Evolutionary conservation across 2,797 vertebrate genomes (phyloP), one percentile per base, ranked within the genome.

Genomic region (Lemur catta): DNA sequence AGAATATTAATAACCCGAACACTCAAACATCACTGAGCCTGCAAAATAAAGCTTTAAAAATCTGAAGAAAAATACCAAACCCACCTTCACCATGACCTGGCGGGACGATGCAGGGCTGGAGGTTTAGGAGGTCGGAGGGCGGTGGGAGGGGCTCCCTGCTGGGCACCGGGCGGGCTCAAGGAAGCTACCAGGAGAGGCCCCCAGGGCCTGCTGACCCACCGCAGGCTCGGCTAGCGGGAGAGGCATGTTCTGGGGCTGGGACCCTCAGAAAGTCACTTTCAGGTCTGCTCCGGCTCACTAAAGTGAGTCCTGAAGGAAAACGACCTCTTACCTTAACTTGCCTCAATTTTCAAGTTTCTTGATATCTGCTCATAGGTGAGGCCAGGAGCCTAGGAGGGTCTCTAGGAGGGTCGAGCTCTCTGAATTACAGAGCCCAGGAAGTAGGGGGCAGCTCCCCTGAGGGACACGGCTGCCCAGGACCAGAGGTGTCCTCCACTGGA

Each of bases 261-360:
- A 8, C 46, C 59, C 7, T 52, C 52, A 72, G 79, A 59, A 88
- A 92, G 52, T 78, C 94, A 67, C 48, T 81, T 82, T 80, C 67
- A 79, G 88, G 30, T 50, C 81, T 6, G 57, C 41, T 52, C 80
- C 7, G 1, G 59, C 43, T 89, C 57, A 75, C 80, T 52, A 0
- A 41, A 67, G 65, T 33, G 52, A 84, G 57, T 22, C 26, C 52
- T 89, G 55, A 57, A 52, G 75, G 59, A 92, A 84, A 81, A 76
- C 0, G 30, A 43, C 26, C 79, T 95, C 95, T 88, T 74, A 67
- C 35, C 0, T 71, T 78, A 59, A 67, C 82, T 82, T 85, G 89
- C 30, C 38, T 69, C 71, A 89, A 11, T 91, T 95, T 95, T 94
- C 67, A 80, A 69, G 79, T 84, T 96, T 52, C 85, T 72, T 79